phyloP scores from a whole-genome alignment of 2,797 vertebrate genomes.

The Phataginus tetradactyla region DNA sequence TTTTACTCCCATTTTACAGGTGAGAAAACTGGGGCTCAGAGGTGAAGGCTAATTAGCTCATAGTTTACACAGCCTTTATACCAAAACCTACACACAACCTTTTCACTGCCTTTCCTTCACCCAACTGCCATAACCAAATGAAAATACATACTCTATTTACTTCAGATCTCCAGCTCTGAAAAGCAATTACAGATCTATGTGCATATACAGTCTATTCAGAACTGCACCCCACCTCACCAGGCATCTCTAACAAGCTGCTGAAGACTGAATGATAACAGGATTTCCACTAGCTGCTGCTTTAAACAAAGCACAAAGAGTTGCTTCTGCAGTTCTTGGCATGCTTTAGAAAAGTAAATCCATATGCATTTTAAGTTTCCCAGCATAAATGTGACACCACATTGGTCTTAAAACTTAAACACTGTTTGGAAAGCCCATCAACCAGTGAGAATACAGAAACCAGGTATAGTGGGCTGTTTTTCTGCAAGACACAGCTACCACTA shows the following conservation, averaged over 20 bases:
- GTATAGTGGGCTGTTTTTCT: conserved; percentile 36
- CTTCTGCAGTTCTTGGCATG: conserved; percentile 41
- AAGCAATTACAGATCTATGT: background rate
- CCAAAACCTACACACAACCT: conserved; percentile 40
- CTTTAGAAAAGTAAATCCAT: conserved; percentile 62
- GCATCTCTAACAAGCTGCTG: conserved; percentile 46
- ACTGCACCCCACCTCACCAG: conserved; percentile 16
- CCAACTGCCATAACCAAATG: conserved; percentile 46
- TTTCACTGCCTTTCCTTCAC: conserved; percentile 10
- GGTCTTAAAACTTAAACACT: conserved; percentile 53
- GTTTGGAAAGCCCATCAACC: conserved; percentile 25
- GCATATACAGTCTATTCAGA: background rate
- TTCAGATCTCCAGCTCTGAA: conserved; percentile 31
- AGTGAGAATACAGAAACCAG: conserved; percentile 41
- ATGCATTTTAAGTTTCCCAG: conserved; percentile 55
- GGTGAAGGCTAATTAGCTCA: background rate
- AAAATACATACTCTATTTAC: conserved; percentile 45
- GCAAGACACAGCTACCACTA: conserved; percentile 30
- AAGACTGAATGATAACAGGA: conserved; percentile 22
- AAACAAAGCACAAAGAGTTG: conserved; percentile 64
- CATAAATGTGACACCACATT: conserved; percentile 19
- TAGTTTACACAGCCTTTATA: background rate
- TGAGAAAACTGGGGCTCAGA: conserved; percentile 35
- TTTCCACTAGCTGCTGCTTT: conserved; percentile 58
- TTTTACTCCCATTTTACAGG: conserved; percentile 55